Evolutionary conservation across 2,888 invertebrate species (phyloP), one percentile per base, ranked within the genome.

Genomic region (Melinaea menophilus): DNA sequence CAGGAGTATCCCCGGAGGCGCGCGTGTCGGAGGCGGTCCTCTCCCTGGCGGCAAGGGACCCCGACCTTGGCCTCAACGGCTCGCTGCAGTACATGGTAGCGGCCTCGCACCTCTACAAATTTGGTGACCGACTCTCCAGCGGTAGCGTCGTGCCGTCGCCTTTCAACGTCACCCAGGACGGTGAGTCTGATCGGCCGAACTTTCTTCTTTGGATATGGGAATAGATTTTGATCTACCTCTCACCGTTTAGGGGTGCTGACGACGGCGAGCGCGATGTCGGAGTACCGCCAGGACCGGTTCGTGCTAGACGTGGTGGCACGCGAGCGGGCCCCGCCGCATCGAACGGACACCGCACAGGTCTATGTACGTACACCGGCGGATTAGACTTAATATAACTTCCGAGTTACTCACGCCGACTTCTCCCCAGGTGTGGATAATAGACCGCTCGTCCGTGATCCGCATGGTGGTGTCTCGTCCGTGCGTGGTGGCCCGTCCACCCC

Each of bases 111-210:
- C 85, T 96, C 35, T 96, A 94, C 83, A 96, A 96, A 79, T 95
- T 94, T 72, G 95, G 95, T 0, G 95, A 94, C 0, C 92, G 93
- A 35, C 92, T 93, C 75, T 93, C 95, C 33, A 95, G 95, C 3
- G 97, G 97, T 0, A 96, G 96, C 0, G 95, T 97, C 31, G 95
- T 97, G 31, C 97, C 97, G 0, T 96, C 96, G 51, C 97, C 97
- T 0, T 97, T 97, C 76, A 94, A 95, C 68, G 94, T 96, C 4
- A 94, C 93, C 0, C 93, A 94, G 59, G 93, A 93, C 71, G 96
- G 96, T 71, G 85, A 92, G 81, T 64, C 0, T 46, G 31, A 31
- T 54, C 37, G 11, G 7, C n/a, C 9, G 48, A 9, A 11, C n/a
- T 34, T 13, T 3, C 55, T 31, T 34, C 5, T 35, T 35, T 5